Percentiles rank a stretch among this genome's conserved stretches.
Evolutionary conservation across 2,797 vertebrate species (phyloP).

Genomic region (Enteromius trimaculatus): DNA sequence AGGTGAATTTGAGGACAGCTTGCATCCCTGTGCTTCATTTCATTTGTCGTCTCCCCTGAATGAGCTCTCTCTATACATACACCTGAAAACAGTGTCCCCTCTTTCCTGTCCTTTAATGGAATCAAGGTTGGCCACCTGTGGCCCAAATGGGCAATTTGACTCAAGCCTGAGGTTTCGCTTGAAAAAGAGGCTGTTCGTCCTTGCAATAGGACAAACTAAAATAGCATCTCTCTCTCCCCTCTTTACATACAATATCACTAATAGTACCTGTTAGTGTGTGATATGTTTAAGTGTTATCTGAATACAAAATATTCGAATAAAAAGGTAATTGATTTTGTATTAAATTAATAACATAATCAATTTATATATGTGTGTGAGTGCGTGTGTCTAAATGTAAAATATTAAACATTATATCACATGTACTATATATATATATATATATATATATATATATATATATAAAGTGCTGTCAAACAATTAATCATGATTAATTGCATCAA

Average conservation of each 20-base stretch:
- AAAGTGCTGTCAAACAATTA: no score
- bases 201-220: constrained; percentile 51
- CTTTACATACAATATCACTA: constrained; percentile 17
- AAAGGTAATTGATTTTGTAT: not conserved
- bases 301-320: not conserved
- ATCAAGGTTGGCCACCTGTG: constrained; percentile 58
- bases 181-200: constrained; percentile 45
- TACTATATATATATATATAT: no score
- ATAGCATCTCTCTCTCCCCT: constrained; percentile 36
- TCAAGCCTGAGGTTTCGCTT: constrained; percentile 51
- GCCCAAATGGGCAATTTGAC: constrained; percentile 54
- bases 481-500: no score
- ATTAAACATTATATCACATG: no score
- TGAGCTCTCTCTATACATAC: constrained; percentile 41
- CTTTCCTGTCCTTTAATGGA: constrained; percentile 54
- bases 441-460: no score
- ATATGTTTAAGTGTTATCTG: not conserved
- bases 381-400: no score
- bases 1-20: constrained; percentile 36
- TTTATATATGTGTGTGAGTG: no score
- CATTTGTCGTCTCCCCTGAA: constrained; percentile 44
- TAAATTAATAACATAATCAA: not conserved
- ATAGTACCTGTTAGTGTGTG: not conserved
- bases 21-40: constrained; percentile 45
- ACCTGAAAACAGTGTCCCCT: constrained; percentile 40